Evolutionary conservation across 2,113 vertebrate genomes (phyloP).

Genomic region (Chamaetylas fuelleborni): DNA sequence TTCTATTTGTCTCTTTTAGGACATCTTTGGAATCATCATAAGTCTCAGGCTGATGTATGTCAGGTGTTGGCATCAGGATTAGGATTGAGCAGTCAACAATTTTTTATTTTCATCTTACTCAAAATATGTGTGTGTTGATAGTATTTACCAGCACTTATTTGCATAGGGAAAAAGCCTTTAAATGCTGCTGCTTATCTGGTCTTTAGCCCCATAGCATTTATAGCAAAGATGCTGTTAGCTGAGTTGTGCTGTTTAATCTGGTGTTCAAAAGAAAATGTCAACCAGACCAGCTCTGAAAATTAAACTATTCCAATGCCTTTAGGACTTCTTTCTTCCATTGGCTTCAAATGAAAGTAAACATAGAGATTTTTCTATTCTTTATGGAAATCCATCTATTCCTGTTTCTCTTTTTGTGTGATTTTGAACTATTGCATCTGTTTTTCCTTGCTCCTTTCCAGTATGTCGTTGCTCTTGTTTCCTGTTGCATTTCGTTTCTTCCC

Average conservation of each 20-base stretch:
- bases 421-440: not conserved
- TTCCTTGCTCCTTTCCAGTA: not conserved
- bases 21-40: not conserved
- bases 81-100: not conserved
- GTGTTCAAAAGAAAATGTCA: constrained; percentile 60
- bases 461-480: not conserved
- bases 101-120: not conserved
- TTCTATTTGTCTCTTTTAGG: not conserved
- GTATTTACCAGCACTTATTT: constrained; percentile 29
- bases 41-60: not conserved
- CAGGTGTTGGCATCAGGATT: not conserved
- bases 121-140: not conserved
- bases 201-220: constrained; percentile 38
- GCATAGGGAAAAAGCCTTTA: constrained; percentile 22
- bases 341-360: constrained; percentile 30
- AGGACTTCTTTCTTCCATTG: constrained; percentile 39
- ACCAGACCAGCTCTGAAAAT: constrained; percentile 51
- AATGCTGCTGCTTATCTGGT: constrained; percentile 50
- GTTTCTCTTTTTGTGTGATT: not conserved
- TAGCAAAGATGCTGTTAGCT: constrained; percentile 39
- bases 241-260: constrained; percentile 48
- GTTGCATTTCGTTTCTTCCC: not conserved
- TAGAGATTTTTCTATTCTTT: not conserved
- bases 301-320: constrained; percentile 42
- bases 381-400: not conserved